Conservation (phyloP, 2,888 invertebrate species). For the Vesta saturnalis region DNA sequence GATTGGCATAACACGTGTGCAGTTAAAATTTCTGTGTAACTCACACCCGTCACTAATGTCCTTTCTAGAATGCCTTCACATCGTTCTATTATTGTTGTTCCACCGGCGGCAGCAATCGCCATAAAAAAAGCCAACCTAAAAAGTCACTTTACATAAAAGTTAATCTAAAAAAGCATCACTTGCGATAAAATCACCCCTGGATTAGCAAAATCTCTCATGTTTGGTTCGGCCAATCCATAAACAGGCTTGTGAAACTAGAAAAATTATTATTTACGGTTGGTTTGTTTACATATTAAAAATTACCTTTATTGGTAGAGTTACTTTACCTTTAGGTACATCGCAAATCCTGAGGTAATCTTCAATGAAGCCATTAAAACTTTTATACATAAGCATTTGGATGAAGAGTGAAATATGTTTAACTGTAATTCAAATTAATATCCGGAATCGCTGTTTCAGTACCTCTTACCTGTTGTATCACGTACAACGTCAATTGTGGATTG, state of each 20-base stretch:
- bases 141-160: not conserved
- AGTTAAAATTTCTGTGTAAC: conserved; percentile 84
- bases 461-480: too few species aligned
- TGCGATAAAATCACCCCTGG: conserved; percentile 91
- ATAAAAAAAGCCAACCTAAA: conserved; percentile 26
- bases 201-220: conserved; percentile 61
- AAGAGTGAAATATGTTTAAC: too few species aligned
- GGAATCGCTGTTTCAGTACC: too few species aligned
- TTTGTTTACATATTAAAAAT: not conserved
- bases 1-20: conserved; percentile 90
- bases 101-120: not conserved
- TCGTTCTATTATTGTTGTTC: not conserved
- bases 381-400: not conserved
- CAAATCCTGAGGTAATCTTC: not conserved
- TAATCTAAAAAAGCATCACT: too few species aligned
- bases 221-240: too few species aligned
- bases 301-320: not conserved
- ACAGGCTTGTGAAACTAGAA: not conserved
- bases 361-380: not conserved
- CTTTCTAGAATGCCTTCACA: conserved; percentile 81
- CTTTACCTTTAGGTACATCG: not conserved
- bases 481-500: too few species aligned
- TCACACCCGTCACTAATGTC: conserved; percentile 85
- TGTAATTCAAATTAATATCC: too few species aligned
- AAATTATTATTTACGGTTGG: too few species aligned